Conservation (phyloP, 2,888 invertebrate genomes). For the Ochlodes sylvanus region DNA sequence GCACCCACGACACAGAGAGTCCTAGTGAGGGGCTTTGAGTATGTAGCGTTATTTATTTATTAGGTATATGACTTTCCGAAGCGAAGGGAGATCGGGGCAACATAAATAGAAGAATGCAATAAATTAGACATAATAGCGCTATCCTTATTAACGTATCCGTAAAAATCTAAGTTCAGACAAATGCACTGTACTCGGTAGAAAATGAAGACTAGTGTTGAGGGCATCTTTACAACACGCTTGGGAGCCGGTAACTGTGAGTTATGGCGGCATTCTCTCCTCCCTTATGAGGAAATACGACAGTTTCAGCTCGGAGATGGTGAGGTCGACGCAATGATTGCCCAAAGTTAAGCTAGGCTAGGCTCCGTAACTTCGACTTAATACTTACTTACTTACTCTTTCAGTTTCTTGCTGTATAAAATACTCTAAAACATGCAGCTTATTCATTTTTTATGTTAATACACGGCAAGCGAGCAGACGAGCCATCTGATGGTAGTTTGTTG, state of each 20-base stretch:
- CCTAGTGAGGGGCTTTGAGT: too few species aligned
- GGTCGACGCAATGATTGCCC: constrained; percentile 73
- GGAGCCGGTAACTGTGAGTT: constrained; percentile 79
- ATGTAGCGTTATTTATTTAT: too few species aligned
- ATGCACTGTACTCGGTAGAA: constrained; percentile 67
- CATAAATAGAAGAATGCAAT: neutral
- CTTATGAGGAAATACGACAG: constrained; percentile 84
- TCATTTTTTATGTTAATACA: too few species aligned
- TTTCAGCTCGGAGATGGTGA: constrained; percentile 65
- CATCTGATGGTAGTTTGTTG: too few species aligned
- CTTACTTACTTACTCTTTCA: constrained; percentile 34
- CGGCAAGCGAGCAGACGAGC: too few species aligned
- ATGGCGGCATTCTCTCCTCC: constrained; percentile 80
- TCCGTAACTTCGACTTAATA: constrained; percentile 40
- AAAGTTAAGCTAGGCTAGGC: constrained; percentile 59
- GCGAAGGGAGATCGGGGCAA: too few species aligned
- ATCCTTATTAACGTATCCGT: constrained; percentile 36
- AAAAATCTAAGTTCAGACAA: constrained; percentile 59
- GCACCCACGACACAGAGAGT: too few species aligned
- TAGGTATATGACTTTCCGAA: too few species aligned
- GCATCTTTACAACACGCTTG: constrained; percentile 82
- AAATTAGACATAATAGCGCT: constrained; percentile 1
- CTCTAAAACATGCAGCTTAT: neutral
- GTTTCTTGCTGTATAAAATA: constrained; percentile 9
- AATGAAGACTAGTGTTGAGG: constrained; percentile 84